phyloP scores from a whole-genome alignment of 2,888 invertebrate genomes.

The Agriopis aurantiaria region DNA sequence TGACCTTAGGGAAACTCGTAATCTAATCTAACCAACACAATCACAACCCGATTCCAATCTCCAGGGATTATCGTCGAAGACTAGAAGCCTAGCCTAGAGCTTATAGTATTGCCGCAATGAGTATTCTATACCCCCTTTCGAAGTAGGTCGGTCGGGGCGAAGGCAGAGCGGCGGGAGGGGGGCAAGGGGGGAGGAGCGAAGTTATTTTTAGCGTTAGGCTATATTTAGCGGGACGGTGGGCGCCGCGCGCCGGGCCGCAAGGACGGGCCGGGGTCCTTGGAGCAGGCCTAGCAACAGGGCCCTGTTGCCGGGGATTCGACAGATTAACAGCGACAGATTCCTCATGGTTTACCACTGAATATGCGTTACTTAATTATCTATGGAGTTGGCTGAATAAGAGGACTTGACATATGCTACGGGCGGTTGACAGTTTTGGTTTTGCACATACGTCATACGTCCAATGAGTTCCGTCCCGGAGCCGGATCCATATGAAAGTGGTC shows the following conservation, averaged over 20 bases:
- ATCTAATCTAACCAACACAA: not conserved
- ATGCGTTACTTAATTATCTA: too few relatives aligned
- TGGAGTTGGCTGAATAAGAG: not conserved
- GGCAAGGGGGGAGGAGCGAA: conserved; percentile 37
- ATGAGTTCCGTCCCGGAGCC: too few relatives aligned
- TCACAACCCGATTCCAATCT: not conserved
- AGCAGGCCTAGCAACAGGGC: not conserved
- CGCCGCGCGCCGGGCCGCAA: conserved; percentile 63
- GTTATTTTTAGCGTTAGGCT: conserved; percentile 70
- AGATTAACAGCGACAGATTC: conserved; percentile 14
- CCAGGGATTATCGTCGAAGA: not conserved
- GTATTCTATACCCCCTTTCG: conserved; percentile 36
- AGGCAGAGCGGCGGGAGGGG: conserved; percentile 37
- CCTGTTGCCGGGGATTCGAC: conserved; percentile 44
- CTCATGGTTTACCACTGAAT: too few relatives aligned
- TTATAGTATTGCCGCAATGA: conserved; percentile 15
- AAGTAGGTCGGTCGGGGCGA: conserved; percentile 60
- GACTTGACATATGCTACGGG: not conserved
- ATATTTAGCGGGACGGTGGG: conserved; percentile 70
- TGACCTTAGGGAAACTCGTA: too few relatives aligned
- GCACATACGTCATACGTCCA: too few relatives aligned
- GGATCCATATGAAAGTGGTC: too few relatives aligned
- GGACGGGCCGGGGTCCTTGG: conserved; percentile 53
- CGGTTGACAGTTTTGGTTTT: too few relatives aligned
- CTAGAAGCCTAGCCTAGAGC: not conserved